phyloP scores from a whole-genome alignment of 2,888 invertebrate species.

The Leptogaster cylindrica region DNA sequence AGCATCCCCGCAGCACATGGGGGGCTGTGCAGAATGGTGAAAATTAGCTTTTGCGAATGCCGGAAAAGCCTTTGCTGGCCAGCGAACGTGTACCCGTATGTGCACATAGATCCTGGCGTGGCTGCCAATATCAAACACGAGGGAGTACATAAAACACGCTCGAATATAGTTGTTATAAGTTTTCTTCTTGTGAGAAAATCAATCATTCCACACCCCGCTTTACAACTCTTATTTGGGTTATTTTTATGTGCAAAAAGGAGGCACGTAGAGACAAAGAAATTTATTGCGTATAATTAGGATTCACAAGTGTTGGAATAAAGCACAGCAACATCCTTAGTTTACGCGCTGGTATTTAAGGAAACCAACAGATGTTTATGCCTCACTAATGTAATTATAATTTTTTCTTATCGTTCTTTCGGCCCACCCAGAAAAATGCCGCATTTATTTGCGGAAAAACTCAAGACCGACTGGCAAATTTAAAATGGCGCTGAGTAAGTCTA shows the following conservation, averaged over 20 bases:
- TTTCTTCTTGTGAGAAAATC: constrained; percentile 15
- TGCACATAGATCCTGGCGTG: background rate
- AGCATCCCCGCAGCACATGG: background rate
- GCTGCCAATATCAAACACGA: background rate
- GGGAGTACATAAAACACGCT: constrained; percentile 10
- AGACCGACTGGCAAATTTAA: background rate
- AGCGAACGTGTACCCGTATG: background rate
- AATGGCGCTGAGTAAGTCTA: background rate
- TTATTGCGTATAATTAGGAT: constrained; percentile 44
- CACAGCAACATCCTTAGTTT: constrained; percentile 23
- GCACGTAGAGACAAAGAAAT: constrained; percentile 33
- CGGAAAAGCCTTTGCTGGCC: background rate
- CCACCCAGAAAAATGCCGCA: constrained; percentile 9
- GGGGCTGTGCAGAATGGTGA: background rate
- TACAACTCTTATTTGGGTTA: background rate
- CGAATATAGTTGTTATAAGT: constrained; percentile 27
- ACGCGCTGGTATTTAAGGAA: constrained; percentile 39
- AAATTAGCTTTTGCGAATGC: constrained; percentile 18
- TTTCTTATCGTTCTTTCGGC: constrained; percentile 36
- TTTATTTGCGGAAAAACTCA: background rate
- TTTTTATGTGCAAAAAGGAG: constrained; percentile 2
- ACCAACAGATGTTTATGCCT: constrained; percentile 46
- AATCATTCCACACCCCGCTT: constrained; percentile 1
- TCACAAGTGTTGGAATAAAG: constrained; percentile 36
- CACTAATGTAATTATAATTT: constrained; percentile 46